phyloP scores from a whole-genome alignment of 2,888 invertebrate species.

The Xestobium rufovillosum region DNA sequence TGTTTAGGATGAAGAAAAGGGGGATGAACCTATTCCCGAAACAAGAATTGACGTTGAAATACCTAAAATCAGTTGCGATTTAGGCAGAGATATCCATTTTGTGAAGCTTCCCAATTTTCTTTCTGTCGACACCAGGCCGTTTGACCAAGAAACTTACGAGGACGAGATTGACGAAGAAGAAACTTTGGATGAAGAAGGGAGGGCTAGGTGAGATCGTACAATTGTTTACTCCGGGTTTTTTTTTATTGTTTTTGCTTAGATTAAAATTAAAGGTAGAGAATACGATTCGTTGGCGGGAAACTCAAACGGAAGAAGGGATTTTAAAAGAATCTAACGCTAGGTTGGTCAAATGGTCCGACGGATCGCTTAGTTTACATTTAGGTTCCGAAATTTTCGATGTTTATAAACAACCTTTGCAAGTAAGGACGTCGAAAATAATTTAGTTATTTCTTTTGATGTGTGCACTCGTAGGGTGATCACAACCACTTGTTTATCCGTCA shows the following conservation, averaged over 20 bases:
- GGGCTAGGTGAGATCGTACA: conserved; percentile 57
- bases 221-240: conserved; percentile 4
- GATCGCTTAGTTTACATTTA: conserved; percentile 92
- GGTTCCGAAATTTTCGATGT: conserved; percentile 98
- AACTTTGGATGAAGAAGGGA: conserved; percentile 94
- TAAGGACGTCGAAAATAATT: conserved; percentile 33
- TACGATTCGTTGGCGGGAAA: conserved; percentile 90
- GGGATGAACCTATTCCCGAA: conserved; percentile 77
- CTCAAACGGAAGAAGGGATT: conserved; percentile 71
- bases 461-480: conserved; percentile 71
- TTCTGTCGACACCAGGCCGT: conserved; percentile 95
- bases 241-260: conserved; percentile 43
- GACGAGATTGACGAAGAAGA: conserved; percentile 99
- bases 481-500: conserved; percentile 97
- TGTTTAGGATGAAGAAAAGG: conserved; percentile 54
- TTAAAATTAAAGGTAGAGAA: conserved; percentile 93
- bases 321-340: conserved; percentile 90
- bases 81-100: conserved; percentile 89
- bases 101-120: conserved; percentile 97
- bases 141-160: conserved; percentile 90
- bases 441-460: conserved; percentile 11
- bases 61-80: conserved; percentile 87
- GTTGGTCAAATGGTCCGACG: conserved; percentile 96
- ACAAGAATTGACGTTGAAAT: conserved; percentile 95
- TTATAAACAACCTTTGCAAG: conserved; percentile 83